Evolutionary conservation across 2,113 vertebrate species (phyloP).

Genomic region (Halcyon senegalensis): DNA sequence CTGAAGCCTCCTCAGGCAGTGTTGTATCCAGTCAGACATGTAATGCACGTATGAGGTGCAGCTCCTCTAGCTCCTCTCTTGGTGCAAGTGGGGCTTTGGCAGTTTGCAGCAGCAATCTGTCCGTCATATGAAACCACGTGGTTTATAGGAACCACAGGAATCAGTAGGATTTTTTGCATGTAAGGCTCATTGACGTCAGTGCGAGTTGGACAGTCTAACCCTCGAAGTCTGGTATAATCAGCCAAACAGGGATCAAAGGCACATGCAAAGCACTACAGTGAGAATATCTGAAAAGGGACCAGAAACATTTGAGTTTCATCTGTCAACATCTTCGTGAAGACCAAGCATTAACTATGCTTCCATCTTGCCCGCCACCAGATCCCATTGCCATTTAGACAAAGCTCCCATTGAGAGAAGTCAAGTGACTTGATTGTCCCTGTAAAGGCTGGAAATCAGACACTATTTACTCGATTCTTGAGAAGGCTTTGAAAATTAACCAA

Average conservation of each 20-base stretch:
- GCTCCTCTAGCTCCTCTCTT: neutral
- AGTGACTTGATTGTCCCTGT: neutral
- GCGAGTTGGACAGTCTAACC: neutral
- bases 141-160: slow-evolving; percentile 17
- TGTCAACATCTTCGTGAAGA: slow-evolving; percentile 25
- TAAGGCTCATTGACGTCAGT: neutral
- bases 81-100: neutral
- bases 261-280: neutral
- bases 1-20: neutral
- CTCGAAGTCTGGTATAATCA: neutral
- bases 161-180: neutral
- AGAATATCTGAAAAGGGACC: slow-evolving; percentile 2
- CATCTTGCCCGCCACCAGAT: neutral
- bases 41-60: rapidly evolving
- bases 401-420: neutral
- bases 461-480: neutral
- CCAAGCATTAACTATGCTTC: neutral
- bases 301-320: slow-evolving; percentile 40
- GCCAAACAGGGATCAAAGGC: neutral
- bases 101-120: slow-evolving; percentile 14
- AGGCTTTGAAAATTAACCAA: neutral
- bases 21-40: neutral
- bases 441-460: neutral
- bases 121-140: neutral
- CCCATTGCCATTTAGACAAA: neutral